Evolutionary conservation across 2,113 vertebrate species (phyloP).

Genomic region (Ciconia maguari): DNA sequence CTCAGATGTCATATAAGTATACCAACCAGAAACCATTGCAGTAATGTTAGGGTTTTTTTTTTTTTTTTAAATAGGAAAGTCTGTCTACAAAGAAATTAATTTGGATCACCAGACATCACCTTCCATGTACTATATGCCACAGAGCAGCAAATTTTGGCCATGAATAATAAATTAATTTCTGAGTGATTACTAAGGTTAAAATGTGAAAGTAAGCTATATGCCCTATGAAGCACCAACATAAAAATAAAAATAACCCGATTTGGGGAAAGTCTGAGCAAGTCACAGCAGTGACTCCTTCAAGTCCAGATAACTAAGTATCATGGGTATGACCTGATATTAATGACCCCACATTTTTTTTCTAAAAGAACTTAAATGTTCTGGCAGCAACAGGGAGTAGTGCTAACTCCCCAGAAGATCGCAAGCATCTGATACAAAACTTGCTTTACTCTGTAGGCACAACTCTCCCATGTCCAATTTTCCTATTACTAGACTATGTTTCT

Average conservation of each 20-base stretch:
- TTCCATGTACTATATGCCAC: background rate
- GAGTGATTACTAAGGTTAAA: background rate
- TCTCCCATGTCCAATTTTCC: background rate
- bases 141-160: background rate
- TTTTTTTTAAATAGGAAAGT: background rate
- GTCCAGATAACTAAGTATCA: background rate
- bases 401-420: background rate
- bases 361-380: background rate
- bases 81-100: background rate
- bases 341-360: accelerated
- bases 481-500: background rate
- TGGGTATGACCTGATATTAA: background rate
- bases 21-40: background rate
- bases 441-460: background rate
- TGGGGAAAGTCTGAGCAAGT: background rate
- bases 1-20: background rate
- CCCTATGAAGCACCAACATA: background rate
- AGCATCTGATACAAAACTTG: background rate
- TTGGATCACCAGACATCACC: background rate
- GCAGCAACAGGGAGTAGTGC: background rate
- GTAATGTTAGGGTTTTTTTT: background rate
- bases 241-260: background rate
- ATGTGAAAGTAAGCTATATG: background rate
- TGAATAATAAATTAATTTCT: background rate
- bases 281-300: background rate